These are phyloP conservation scores for Heliconius sara DNA, from an alignment of 2,888 invertebrate genomes.

Conservation along the genomic window DNA sequence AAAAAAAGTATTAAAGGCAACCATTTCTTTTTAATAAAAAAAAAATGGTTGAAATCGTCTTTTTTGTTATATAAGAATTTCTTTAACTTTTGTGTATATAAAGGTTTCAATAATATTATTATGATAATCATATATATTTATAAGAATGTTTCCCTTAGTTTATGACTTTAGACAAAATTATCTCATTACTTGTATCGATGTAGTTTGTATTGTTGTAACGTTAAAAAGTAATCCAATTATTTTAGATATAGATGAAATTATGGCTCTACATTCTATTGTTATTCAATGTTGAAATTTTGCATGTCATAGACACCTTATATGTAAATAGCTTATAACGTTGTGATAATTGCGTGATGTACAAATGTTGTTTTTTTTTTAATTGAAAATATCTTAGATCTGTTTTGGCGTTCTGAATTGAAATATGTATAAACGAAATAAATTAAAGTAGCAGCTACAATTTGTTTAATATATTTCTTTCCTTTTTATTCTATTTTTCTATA, in stretches of 20 bases:
- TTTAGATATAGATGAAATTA: constrained; percentile 53
- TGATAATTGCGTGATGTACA: constrained; percentile 53
- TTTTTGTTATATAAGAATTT: background rate
- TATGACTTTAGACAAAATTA: constrained; percentile 7
- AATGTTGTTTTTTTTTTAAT: constrained; percentile 47
- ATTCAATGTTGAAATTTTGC: constrained; percentile 64
- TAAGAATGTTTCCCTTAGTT: background rate
- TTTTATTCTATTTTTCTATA: background rate
- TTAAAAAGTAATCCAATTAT: constrained; percentile 54
- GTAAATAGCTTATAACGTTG: constrained; percentile 65
- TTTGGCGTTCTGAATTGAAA: constrained; percentile 60
- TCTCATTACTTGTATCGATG: constrained; percentile 4
- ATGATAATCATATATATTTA: background rate
- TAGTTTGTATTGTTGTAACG: constrained; percentile 64
- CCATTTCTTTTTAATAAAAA: constrained; percentile 4
- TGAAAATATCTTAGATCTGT: constrained; percentile 48
- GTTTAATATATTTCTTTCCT: constrained; percentile 14
- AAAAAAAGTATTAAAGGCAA: background rate
- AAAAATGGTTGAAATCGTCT: background rate
- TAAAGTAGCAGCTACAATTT: constrained; percentile 50
- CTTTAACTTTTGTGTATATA: constrained; percentile 20
- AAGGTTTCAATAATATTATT: background rate
- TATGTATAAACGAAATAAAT: constrained; percentile 72
- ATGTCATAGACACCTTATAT: constrained; percentile 73
- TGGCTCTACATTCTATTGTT: constrained; percentile 68